Evolutionary conservation across 2,888 invertebrate species (phyloP), one percentile per base, ranked within the genome.

Genomic region (Teleogryllus oceanicus): DNA sequence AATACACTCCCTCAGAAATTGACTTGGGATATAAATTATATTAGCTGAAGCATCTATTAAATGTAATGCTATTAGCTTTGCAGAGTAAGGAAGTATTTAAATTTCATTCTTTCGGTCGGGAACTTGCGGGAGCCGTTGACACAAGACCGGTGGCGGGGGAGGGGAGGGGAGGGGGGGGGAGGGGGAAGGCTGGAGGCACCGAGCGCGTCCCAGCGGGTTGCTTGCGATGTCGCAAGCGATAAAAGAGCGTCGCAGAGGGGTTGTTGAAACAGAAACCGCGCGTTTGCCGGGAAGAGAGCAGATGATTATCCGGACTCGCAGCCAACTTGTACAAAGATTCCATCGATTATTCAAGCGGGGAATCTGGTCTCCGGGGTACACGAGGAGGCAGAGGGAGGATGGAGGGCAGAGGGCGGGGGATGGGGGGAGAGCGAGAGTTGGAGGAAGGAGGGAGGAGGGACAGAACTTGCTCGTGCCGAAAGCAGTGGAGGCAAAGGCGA

Each of bases 21-120:
- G 80, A 80, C 80, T 80, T 77, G 50, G 74, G 78, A 80, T 81
- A 82, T 82, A 82, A 83, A 83, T 82, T 83, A 82, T 81, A 82
- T 83, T 82, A 83, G 82, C 82, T 83, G 62, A 62, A 62, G 62
- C 62, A 62, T 62, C 62, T 62, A 62, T 62, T 62, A 62, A 62
- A 62, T n/a, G 62, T 62, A 62, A 62, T 62, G 62, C 62, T 62
- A 62, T 62, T 62, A 62, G 62, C 62, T 18, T 62, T 62, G 62
- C 62, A 62, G n/a, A 13, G 62, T 62, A 62, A 62, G 62, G 62
- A 62, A 62, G 62, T 62, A 62, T 62, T 62, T 62, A 62, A 62
- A 62, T 62, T 62, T 62, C 62, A 62, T 62, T 62, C 62, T 62
- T 62, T 62, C 62, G 13, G 62, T n/a, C 16, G n/a, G 62, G 62